Evolutionary conservation across 2,888 invertebrate genomes (phyloP), one percentile per base, ranked within the genome.

Genomic region (Acheta domesticus): DNA sequence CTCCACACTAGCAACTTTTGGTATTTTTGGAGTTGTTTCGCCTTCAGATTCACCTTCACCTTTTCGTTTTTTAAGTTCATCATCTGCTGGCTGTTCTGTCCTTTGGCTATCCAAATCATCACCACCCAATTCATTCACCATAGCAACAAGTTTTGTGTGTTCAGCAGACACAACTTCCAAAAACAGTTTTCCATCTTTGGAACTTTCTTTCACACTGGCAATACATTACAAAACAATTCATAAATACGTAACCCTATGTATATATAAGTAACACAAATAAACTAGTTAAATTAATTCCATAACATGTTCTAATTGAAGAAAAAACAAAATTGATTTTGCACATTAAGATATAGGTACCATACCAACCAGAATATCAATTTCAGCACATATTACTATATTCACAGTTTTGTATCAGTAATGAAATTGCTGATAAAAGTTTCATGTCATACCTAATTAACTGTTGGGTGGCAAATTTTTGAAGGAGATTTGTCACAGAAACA

Each of bases 401-500:
- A 36, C 36, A 36, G 36, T 36, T 8, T 36, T 36, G 36, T 0
- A 36, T 36, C 5, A 36, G 1, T 36, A 36, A 36, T 36, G 36
- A 8, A 36, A 36, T 36, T 36, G 5, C 36, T 36, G 4, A 1
- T 75, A 36, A 16, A 75, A 4, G 21, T 16, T 75, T 75, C 5
- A 3, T 20, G 14, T 75, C 16, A 84, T 84, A 89, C 89, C 89
- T 90, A 81, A 94, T 91, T 78, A 93, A 86, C 84, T 92, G 91
- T 85, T 94, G 94, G n/a, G 92, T 90, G 2, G 94, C 91, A 85
- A 95, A 91, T 86, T 95, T 95, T 83, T 93, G 92, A 8, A 95
- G 86, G 77, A 95, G 89, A 86, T 93, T 93, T 83, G 92, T 91
- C 12, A 95, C 89, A 83, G 91, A 89, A 77, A 90, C 88, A 82